Percentiles rank a stretch among this genome's conserved stretches.
Conservation (phyloP, 2,113 vertebrate species). For the Eretmochelys imbricata region DNA sequence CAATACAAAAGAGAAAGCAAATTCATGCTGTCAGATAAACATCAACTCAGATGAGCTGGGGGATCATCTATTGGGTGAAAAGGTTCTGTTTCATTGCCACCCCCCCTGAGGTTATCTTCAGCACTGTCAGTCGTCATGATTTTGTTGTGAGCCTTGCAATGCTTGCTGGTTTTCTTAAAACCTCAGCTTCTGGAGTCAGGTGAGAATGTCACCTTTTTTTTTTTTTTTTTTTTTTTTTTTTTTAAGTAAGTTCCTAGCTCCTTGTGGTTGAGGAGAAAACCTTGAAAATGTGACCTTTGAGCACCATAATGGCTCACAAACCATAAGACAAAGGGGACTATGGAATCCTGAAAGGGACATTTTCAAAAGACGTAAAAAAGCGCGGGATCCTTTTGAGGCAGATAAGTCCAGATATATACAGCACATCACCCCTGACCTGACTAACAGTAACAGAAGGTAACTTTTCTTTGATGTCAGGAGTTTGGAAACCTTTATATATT, state of each 20-base stretch:
- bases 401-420: neutral
- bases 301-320: neutral
- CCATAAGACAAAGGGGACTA: neutral
- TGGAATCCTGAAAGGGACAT: neutral
- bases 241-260: too few relatives aligned
- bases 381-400: neutral
- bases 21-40: neutral
- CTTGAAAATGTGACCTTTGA: neutral
- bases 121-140: neutral
- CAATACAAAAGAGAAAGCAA: neutral
- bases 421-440: neutral
- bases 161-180: neutral
- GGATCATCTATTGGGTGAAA: neutral
- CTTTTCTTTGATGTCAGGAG: neutral
- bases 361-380: accelerated
- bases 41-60: neutral
- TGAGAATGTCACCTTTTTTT: neutral
- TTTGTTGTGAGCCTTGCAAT: neutral
- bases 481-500: neutral
- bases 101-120: neutral
- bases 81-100: neutral
- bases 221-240: too few relatives aligned
- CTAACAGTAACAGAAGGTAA: neutral
- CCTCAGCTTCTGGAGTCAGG: neutral
- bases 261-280: neutral